These are phyloP conservation scores for Calameuta pallipes DNA, from an alignment of 2,888 invertebrate genomes.

Conservation along the genomic window DNA sequence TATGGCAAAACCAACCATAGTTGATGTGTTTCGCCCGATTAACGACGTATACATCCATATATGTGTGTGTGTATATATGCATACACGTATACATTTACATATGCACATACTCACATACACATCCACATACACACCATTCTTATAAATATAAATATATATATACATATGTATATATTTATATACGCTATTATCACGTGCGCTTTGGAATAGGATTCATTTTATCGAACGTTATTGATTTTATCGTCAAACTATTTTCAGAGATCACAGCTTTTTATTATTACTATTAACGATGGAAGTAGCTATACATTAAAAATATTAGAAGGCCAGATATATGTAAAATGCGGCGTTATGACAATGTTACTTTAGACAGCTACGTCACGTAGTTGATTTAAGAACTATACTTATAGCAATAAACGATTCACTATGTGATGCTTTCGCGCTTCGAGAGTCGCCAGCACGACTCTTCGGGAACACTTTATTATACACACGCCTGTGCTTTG, in stretches of 20 bases:
- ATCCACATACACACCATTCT: not conserved
- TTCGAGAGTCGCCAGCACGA: conserved; percentile 13
- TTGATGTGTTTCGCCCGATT: not conserved
- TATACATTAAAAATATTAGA: conserved; percentile 46
- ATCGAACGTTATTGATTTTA: conserved; percentile 52
- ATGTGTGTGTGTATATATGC: not conserved
- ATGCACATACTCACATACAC: not conserved
- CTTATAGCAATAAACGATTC: conserved; percentile 54
- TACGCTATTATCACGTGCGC: conserved; percentile 14
- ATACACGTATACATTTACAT: conserved; percentile 10
- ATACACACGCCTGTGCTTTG: conserved; percentile 34
- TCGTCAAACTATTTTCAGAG: conserved; percentile 53
- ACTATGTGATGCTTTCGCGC: conserved; percentile 50
- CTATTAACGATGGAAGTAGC: conserved; percentile 38
- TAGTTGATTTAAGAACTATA: conserved; percentile 51
- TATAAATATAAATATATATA: not conserved
- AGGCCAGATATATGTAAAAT: conserved; percentile 48
- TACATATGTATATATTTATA: not conserved
- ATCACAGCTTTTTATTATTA: conserved; percentile 49
- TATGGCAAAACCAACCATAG: not conserved
- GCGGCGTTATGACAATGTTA: conserved; percentile 43
- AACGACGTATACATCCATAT: conserved; percentile 25
- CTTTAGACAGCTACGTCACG: conserved; percentile 47
- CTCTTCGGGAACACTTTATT: conserved; percentile 8
- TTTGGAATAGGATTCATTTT: conserved; percentile 48